Evolutionary conservation across 2,888 invertebrate species (phyloP).

Genomic region (Drosophila cracens): DNA sequence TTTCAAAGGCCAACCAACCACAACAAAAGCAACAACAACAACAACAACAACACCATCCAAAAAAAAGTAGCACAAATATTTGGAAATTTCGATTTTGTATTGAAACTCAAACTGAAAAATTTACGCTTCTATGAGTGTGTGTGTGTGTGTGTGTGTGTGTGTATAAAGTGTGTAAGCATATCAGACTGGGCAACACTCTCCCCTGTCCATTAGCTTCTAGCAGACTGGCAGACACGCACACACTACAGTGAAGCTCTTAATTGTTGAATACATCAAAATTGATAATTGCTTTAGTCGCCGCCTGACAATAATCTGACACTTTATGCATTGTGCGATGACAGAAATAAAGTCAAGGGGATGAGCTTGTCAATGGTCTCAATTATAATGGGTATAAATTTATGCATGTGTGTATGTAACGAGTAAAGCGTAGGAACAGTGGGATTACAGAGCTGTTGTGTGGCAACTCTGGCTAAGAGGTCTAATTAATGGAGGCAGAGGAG

Average conservation of each 20-base stretch:
- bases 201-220: background rate
- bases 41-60: slow-evolving; percentile 14
- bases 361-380: background rate
- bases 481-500: too few relatives aligned
- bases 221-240: background rate
- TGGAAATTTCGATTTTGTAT: slow-evolving; percentile 70
- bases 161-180: slow-evolving; percentile 25
- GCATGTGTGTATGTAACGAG: background rate
- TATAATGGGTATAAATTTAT: background rate
- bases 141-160: slow-evolving; percentile 8
- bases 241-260: slow-evolving; percentile 34
- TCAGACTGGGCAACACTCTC: slow-evolving; percentile 26
- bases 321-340: slow-evolving; percentile 12
- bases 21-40: slow-evolving; percentile 14
- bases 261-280: slow-evolving; percentile 66
- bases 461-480: too few relatives aligned
- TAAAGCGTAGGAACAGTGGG: too few relatives aligned
- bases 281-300: slow-evolving; percentile 42
- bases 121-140: background rate
- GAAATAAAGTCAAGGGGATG: slow-evolving; percentile 4
- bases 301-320: slow-evolving; percentile 38
- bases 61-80: slow-evolving; percentile 71
- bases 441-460: too few relatives aligned
- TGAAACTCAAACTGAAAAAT: slow-evolving; percentile 49
- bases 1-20: slow-evolving; percentile 52